These are phyloP conservation scores for Amniataba percoides DNA, from an alignment of 2,797 vertebrate genomes.

Conservation along the genomic window DNA sequence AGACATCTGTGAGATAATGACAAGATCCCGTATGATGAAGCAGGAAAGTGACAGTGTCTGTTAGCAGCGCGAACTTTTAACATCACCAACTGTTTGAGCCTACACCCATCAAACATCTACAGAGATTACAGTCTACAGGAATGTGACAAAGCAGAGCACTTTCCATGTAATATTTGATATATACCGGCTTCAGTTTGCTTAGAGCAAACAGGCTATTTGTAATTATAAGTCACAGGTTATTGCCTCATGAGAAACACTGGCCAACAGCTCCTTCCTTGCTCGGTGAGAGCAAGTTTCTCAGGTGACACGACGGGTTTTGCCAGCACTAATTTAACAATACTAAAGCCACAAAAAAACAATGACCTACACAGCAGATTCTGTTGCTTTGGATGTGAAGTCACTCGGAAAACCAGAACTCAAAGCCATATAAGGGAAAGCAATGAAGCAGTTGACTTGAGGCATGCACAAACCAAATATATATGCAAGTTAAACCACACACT, in stretches of 20 bases:
- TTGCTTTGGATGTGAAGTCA: slow-evolving; percentile 65
- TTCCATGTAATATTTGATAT: slow-evolving; percentile 44
- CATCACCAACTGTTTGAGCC: background rate
- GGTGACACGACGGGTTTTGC: slow-evolving; percentile 45
- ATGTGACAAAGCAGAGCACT: background rate
- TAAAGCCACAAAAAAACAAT: slow-evolving; percentile 39
- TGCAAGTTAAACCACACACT: slow-evolving; percentile 29
- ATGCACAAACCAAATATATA: slow-evolving; percentile 48
- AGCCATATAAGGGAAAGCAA: slow-evolving; percentile 68
- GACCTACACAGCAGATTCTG: slow-evolving; percentile 45
- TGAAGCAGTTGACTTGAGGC: slow-evolving; percentile 31
- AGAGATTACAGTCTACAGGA: slow-evolving; percentile 22
- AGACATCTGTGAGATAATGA: background rate
- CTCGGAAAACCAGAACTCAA: slow-evolving; percentile 46
- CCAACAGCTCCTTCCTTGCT: slow-evolving; percentile 27
- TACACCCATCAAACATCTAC: background rate
- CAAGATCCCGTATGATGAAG: background rate
- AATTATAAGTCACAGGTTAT: slow-evolving; percentile 9
- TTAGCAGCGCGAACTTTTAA: background rate
- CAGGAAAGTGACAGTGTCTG: background rate
- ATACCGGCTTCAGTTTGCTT: slow-evolving; percentile 35
- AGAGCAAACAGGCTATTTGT: slow-evolving; percentile 54
- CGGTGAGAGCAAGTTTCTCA: slow-evolving; percentile 42
- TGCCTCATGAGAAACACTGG: background rate
- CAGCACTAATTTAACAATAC: slow-evolving; percentile 38